Evolutionary conservation across 2,888 invertebrate genomes (phyloP), one percentile per base, ranked within the genome.

Genomic region (Morpho helenor): DNA sequence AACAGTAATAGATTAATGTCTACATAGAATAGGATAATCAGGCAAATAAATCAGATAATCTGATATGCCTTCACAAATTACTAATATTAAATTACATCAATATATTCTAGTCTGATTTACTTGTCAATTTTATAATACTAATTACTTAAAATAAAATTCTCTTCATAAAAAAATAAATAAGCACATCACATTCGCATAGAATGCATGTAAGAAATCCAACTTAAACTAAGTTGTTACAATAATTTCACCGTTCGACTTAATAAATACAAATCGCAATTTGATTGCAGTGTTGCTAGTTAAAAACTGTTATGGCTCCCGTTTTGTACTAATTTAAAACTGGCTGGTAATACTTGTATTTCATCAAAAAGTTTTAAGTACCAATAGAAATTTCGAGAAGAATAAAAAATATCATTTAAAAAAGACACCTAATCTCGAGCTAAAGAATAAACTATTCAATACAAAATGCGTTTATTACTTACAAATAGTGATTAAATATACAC

Each of bases 141-240:
- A 59, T 68, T 71, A 82, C 75, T 78, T 84, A 83, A 31, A 76
- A 77, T 82, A 86, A 77, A 81, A 77, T 75, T 77, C 71, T 82
- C 75, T 76, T 82, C 74, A 76, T 77, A 77, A 81, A 75, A 81
- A 54, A 88, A 88, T 87, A 88, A 88, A 87, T 88, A 88, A 84
- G 84, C 86, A 88, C 84, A 80, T 77, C 70, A 79, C 84, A 87
- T 85, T 84, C 87, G 75, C 70, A 69, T 72, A 70, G 84, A 87
- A 87, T 82, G 84, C 78, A 68, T 69, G 67, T 79, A 76, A 75
- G 62, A 59, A 57, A 71, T 72, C 75, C 60, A 65, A 80, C 79
- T 77, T 78, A 81, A 81, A 76, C 69, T 71, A 74, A 73, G 75
- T 80, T 79, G 70, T 79, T 77, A 59, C 22, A 54, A 62, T 54